Evolutionary conservation across 2,113 vertebrate genomes (phyloP), one percentile per base, ranked within the genome.

Genomic region (Sylvia atricapilla): DNA sequence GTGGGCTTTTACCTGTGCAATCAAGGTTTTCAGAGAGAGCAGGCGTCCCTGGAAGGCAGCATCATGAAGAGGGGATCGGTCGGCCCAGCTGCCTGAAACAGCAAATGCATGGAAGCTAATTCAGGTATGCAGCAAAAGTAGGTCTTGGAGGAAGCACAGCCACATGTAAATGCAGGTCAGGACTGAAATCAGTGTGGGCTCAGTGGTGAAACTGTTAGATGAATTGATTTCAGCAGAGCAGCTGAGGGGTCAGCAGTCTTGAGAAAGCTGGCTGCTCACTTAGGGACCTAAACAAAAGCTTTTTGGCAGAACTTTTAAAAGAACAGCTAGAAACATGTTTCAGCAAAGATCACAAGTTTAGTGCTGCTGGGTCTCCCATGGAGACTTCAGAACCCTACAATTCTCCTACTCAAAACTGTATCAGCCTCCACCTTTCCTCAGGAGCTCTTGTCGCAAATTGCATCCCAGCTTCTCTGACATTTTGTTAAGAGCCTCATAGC

Each of bases 1-100:
- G 60, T 35, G 50, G 85, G 93, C 82, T 94, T 96, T 96, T 97
- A 99, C 99, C 98, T 99, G 99, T 84, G 98, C 96, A 78, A 99
- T 96, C 78, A 99, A 97, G 62, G 97, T 98, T 95, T 98, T 99
- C 84, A 99, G 94, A 64, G 98, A 97, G 30, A 99, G 97, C 30
- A 99, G 98, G 62, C 98, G 98, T n/a, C 99, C 99, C 72, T 99
- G 99, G 95, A 97, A 99, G 11, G 99, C 99, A 47, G 99, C 99
- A 9, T 99, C 99, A 5, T 99, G 99, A 46, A 99, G 98, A n/a
- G 98, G 98, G 55, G 98, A 99, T 83, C 98, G 97, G 96, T 99
- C 99, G 22, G 98, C 98, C 98, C 98, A 99, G 58, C 97, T 97
- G 55, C 98, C 99, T 99, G 97, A 80, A 96, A 98, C 30, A 96